Evolutionary conservation across 2,113 vertebrate species (phyloP), one percentile per base, ranked within the genome.

Genomic region (Proteles cristata): DNA sequence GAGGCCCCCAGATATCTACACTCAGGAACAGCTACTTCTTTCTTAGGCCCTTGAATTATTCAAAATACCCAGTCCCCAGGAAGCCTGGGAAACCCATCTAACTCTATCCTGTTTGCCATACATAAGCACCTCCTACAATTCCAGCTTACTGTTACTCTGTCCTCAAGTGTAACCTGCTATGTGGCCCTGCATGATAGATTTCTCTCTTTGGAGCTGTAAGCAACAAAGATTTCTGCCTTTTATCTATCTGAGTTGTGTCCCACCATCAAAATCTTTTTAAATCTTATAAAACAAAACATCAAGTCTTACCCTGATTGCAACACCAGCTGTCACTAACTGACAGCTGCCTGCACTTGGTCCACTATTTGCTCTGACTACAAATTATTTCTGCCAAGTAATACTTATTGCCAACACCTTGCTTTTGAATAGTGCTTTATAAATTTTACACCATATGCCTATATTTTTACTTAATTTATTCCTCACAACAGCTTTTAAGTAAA

Each of bases 271-370:
- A 85, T 35, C n/a, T 12, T 69, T 85, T 93, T 31, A 90, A 93
- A 71, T 93, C 63, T 89, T 93, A 90, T 89, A 53, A 96, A 95
- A 86, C 35, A 53, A 96, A 95, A 86, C 35, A 73, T 71, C 43
- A 90, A 65, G 55, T 53, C 65, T 94, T 80, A 58, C 14, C n/a
- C 69, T 94, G 39, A 92, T 63, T 84, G 53, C 33, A 92, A 48
- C 26, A 77, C 76, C 61, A 69, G 61, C 50, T 96, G 66, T 92
- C 84, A 87, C 77, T 55, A 66, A 71, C n/a, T 83, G 89, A 77
- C 89, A 88, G 93, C 79, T 88, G 79, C 79, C 79, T 79, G 23
- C 14, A 58, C 45, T 73, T 12, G 4, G 79, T 79, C 65, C 77
- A 89, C 84, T 71, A 3, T 77, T 71, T 74, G 31, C 45, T 79